Evolutionary conservation across 2,888 invertebrate genomes (phyloP).

Genomic region (Cancer borealis): DNA sequence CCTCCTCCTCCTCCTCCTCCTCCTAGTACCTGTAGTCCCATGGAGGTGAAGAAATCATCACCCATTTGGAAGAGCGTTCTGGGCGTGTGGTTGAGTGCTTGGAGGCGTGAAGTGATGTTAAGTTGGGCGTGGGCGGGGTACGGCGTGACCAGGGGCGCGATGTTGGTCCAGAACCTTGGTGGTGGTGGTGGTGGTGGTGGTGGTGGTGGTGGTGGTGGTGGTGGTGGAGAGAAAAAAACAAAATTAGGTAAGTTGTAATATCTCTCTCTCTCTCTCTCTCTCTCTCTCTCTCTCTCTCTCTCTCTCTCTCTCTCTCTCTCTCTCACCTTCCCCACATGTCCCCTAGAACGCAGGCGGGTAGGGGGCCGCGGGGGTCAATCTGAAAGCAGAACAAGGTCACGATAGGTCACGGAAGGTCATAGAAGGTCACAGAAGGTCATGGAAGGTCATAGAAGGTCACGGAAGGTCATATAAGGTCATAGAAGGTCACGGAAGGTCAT

Average conservation of each 20-base stretch:
- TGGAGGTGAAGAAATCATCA: slow-evolving; percentile 91
- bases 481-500: too few species aligned
- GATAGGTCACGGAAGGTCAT: too few species aligned
- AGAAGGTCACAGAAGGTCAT: too few species aligned
- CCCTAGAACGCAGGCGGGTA: slow-evolving; percentile 82
- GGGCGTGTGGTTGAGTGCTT: slow-evolving; percentile 76
- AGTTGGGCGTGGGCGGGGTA: slow-evolving; percentile 78
- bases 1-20: slow-evolving; percentile 20
- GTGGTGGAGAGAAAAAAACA: too few species aligned
- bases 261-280: slow-evolving; percentile 20
- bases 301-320: slow-evolving; percentile 61
- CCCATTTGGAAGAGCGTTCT: slow-evolving; percentile 85
- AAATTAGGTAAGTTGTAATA: background rate
- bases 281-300: slow-evolving; percentile 57
- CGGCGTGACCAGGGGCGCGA: slow-evolving; percentile 78
- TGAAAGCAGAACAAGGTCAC: background rate
- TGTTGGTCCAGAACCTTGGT: slow-evolving; percentile 78
- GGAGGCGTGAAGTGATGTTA: slow-evolving; percentile 78
- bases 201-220: background rate
- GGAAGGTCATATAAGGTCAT: too few species aligned
- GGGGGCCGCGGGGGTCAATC: slow-evolving; percentile 79
- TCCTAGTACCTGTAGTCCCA: slow-evolving; percentile 84
- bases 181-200: background rate
- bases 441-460: too few species aligned
- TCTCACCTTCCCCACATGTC: slow-evolving; percentile 79